phyloP scores from a whole-genome alignment of 2,888 invertebrate genomes.

The Cotesia congregata region DNA sequence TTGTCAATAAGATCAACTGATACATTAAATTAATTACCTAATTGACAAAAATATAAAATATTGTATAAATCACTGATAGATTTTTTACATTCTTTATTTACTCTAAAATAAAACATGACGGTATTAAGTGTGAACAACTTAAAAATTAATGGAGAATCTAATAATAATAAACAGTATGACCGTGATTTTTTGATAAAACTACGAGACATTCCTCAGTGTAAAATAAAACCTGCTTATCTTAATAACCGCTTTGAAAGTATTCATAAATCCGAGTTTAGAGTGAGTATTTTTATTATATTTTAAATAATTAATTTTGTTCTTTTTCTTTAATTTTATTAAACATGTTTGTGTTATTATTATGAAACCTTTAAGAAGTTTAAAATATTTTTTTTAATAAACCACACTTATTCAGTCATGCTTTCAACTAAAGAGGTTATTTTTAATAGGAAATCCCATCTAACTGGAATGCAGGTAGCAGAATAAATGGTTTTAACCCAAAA shows the following conservation, averaged over 20 bases:
- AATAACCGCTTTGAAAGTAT: constrained; percentile 76
- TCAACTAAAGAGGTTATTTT: background rate
- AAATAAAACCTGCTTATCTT: constrained; percentile 80
- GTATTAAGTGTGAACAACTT: background rate
- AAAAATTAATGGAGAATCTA: background rate
- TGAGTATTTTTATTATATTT: background rate
- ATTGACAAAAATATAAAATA: background rate
- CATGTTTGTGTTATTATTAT: too few relatives aligned
- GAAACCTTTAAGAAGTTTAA: too few relatives aligned
- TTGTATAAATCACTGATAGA: background rate
- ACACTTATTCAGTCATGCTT: too few relatives aligned
- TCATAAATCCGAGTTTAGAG: constrained; percentile 70
- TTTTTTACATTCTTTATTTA: background rate
- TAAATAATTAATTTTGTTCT: too few relatives aligned
- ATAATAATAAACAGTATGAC: constrained; percentile 86
- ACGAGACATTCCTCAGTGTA: constrained; percentile 81
- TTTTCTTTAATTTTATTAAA: background rate
- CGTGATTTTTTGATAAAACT: constrained; percentile 84
- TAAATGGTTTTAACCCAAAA: constrained; percentile 52
- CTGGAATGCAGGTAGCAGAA: constrained; percentile 52
- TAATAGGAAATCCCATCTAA: constrained; percentile 15
- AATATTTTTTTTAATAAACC: too few relatives aligned
- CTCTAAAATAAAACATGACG: background rate
- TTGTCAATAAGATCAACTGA: too few relatives aligned
- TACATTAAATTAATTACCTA: too few relatives aligned